phyloP scores from a whole-genome alignment of 1,140 invertebrate genomes.

The Goniozus legneri region DNA sequence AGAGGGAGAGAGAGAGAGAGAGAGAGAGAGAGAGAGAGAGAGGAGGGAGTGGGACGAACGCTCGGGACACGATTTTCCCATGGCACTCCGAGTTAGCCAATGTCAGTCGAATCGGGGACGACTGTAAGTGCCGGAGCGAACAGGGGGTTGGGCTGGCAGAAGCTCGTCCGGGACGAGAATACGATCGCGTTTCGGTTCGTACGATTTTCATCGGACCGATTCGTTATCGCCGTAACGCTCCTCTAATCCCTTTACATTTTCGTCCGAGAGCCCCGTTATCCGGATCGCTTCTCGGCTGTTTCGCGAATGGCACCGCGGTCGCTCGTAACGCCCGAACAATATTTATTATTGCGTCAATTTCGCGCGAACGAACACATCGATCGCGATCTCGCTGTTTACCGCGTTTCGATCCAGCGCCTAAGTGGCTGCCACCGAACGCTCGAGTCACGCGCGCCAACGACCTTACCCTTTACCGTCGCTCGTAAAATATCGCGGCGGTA shows the following conservation, averaged over 20 bases:
- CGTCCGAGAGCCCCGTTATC: neutral
- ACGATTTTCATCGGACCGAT: too few species aligned
- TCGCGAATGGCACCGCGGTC: conserved; percentile 2
- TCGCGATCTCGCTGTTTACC: conserved; percentile 5
- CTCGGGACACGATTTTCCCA: conserved; percentile 34
- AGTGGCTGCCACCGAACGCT: conserved; percentile 12
- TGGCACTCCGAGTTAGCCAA: conserved; percentile 2
- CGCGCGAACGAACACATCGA: conserved; percentile 7
- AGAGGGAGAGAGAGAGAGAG: too few species aligned
- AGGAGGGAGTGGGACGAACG: too few species aligned
- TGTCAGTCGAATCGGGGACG: too few species aligned
- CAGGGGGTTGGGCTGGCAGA: too few species aligned
- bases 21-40: too few species aligned
- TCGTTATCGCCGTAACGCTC: too few species aligned
- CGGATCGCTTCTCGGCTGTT: conserved; percentile 3
- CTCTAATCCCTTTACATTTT: conserved; percentile 8
- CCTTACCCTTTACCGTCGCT: conserved; percentile 22
- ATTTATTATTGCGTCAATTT: conserved; percentile 12
- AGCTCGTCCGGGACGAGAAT: too few species aligned
- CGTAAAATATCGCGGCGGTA: conserved; percentile 1
- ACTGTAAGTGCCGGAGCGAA: too few species aligned
- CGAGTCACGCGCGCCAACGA: conserved; percentile 16
- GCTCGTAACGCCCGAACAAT: conserved; percentile 13
- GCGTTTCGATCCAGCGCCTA: neutral
- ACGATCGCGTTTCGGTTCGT: too few species aligned